A percentile compares a stretch with the other conserved stretches of the same genome.
Evolutionary conservation across 1,140 invertebrate genomes (phyloP).

Genomic region (Geopemphigus sp.): DNA sequence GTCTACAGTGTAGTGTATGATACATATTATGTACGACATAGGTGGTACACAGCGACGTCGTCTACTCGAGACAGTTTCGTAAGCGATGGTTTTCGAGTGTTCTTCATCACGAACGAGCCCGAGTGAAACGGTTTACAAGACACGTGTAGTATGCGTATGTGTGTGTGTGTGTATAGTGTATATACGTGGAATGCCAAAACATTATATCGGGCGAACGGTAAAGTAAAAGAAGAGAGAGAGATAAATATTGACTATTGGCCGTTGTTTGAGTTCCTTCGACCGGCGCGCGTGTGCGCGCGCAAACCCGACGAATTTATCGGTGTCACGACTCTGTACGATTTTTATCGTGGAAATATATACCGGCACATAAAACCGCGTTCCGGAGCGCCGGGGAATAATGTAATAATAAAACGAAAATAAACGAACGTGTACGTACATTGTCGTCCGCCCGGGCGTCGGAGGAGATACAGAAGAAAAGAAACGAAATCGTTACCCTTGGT

Average conservation of each 20-base stretch:
- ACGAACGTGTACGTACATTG: not conserved
- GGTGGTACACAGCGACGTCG: not conserved
- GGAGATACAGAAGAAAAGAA: no score
- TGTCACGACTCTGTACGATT: constrained; percentile 10
- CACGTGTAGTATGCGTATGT: no score
- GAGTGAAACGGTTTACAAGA: constrained; percentile 23
- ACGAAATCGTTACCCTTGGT: no score
- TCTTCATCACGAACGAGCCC: constrained; percentile 24
- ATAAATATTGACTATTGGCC: constrained; percentile 43
- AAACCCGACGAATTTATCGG: constrained; percentile 19
- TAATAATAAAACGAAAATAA: no score
- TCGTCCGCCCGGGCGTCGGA: no score
- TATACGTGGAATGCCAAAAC: not conserved
- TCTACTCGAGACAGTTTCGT: constrained; percentile 35
- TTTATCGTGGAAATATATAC: not conserved
- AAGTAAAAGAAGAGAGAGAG: not conserved
- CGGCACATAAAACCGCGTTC: not conserved
- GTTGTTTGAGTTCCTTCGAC: constrained; percentile 21
- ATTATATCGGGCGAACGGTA: not conserved
- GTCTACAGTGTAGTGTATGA: no score
- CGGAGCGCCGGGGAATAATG: constrained; percentile 14
- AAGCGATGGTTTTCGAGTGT: constrained; percentile 17
- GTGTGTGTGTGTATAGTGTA: no score
- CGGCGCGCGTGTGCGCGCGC: not conserved
- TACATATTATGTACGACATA: not conserved